Conservation (phyloP, 2,888 invertebrate species). For the Ormyrus labotus region DNA sequence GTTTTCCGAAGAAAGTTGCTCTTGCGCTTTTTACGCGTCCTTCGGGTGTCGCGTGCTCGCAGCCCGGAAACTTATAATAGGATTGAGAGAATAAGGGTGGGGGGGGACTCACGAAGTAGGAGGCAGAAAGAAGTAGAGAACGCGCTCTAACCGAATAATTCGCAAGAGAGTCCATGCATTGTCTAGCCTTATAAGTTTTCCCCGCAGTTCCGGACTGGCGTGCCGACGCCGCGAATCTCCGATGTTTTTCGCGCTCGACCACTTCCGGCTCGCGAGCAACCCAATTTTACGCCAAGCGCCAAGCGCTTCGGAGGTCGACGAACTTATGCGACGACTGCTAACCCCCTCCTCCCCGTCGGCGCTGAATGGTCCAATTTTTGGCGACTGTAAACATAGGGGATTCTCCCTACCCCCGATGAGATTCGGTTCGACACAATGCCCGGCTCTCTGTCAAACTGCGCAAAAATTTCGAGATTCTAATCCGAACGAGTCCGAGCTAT, state of each 20-base stretch:
- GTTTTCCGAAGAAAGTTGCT: constrained; percentile 30
- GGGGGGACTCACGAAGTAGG: background rate
- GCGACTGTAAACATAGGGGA: too few relatives aligned
- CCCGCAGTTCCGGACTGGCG: constrained; percentile 18
- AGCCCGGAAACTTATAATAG: constrained; percentile 59
- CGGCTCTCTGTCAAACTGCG: too few relatives aligned
- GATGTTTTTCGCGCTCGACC: constrained; percentile 6
- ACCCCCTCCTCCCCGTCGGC: too few relatives aligned
- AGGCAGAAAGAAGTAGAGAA: constrained; percentile 8
- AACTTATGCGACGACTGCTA: too few relatives aligned
- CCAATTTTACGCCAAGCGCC: background rate
- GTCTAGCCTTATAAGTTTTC: constrained; percentile 57
- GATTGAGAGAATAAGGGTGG: constrained; percentile 5
- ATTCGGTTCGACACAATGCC: too few relatives aligned
- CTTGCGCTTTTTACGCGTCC: constrained; percentile 49
- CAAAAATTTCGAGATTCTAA: too few relatives aligned
- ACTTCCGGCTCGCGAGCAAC: background rate
- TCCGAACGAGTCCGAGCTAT: too few relatives aligned
- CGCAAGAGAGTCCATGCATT: constrained; percentile 54
- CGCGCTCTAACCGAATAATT: constrained; percentile 57
- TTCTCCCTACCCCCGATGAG: too few relatives aligned
- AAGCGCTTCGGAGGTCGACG: too few relatives aligned
- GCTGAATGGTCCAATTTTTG: too few relatives aligned
- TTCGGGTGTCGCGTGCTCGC: constrained; percentile 35
- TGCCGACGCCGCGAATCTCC: background rate